Conservation (phyloP, 2,113 vertebrate species). For the Poeciliopsis prolifica region DNA sequence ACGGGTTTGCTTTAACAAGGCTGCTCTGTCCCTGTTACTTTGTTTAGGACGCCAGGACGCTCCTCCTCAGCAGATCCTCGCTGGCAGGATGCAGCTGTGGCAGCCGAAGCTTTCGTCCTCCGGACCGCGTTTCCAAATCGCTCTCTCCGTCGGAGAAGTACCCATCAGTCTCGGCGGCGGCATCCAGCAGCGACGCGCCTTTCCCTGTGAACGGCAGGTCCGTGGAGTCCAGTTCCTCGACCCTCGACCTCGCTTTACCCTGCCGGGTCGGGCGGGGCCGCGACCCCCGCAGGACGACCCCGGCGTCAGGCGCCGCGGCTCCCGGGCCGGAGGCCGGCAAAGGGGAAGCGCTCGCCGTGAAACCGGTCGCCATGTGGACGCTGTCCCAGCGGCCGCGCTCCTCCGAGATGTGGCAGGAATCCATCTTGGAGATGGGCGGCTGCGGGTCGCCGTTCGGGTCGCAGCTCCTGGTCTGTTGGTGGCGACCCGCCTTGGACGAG, state of each 20-base stretch:
- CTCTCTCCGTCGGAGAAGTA: constrained; percentile 95
- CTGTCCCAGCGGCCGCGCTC: constrained; percentile 58
- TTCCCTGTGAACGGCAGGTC: constrained; percentile 61
- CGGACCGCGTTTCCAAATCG: constrained; percentile 83
- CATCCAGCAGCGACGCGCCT: constrained; percentile 80
- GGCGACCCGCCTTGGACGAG: constrained; percentile 55
- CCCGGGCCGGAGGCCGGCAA: constrained; percentile 70
- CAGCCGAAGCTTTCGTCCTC: constrained; percentile 79
- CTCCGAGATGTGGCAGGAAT: constrained; percentile 82
- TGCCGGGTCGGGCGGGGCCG: constrained; percentile 85
- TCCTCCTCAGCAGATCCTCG: constrained; percentile 92
- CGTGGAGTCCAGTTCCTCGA: constrained; percentile 25
- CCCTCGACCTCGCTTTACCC: constrained; percentile 75
- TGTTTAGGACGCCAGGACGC: constrained; percentile 91
- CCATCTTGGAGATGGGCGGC: constrained; percentile 82
- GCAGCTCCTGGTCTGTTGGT: constrained; percentile 64
- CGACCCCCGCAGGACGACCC: constrained; percentile 69
- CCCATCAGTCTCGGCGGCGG: constrained; percentile 87
- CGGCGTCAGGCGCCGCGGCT: constrained; percentile 68
- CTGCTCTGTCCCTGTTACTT: constrained; percentile 60
- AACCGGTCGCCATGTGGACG: constrained; percentile 41
- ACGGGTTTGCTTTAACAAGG: constrained; percentile 66
- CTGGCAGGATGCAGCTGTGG: constrained; percentile 84
- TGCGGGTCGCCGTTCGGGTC: constrained; percentile 71
- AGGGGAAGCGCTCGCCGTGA: constrained; percentile 33